Conservation (phyloP, 2,888 invertebrate genomes). For the Lepidocyrtoides sp. region DNA sequence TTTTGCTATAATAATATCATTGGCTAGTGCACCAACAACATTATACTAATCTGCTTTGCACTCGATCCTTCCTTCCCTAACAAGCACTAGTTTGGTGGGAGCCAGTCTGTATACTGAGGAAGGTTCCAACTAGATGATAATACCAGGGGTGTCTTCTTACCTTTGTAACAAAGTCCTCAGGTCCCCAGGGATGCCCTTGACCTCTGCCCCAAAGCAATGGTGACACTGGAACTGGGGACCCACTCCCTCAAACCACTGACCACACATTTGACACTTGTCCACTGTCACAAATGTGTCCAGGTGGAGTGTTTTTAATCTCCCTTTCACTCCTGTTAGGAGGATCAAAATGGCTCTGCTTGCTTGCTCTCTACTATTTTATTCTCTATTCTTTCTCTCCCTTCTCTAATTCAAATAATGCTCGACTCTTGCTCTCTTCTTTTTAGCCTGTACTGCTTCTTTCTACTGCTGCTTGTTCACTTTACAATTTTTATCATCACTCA, state of each 20-base stretch:
- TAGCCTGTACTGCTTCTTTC: conserved; percentile 53
- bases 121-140: conserved; percentile 78
- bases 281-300: conserved; percentile 65
- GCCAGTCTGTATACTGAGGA: conserved; percentile 62
- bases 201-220: conserved; percentile 68
- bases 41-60: conserved; percentile 8
- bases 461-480: too few relatives aligned
- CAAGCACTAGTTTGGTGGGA: conserved; percentile 29
- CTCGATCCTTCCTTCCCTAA: conserved; percentile 83
- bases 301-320: conserved; percentile 77
- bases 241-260: conserved; percentile 66
- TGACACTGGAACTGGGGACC: conserved; percentile 74
- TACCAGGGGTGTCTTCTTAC: conserved; percentile 81
- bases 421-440: conserved; percentile 66
- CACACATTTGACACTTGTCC: conserved; percentile 80
- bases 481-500: not conserved
- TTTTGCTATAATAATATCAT: too few relatives aligned
- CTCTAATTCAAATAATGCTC: conserved; percentile 46
- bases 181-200: conserved; percentile 74
- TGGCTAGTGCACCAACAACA: too few relatives aligned
- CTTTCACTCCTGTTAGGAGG: conserved; percentile 81
- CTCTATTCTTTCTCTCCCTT: not conserved
- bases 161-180: conserved; percentile 73
- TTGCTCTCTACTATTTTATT: too few relatives aligned
- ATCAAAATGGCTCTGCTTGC: conserved; percentile 80